phyloP scores from a whole-genome alignment of 2,888 invertebrate genomes.

The Rhopalosiphum nymphaeae region DNA sequence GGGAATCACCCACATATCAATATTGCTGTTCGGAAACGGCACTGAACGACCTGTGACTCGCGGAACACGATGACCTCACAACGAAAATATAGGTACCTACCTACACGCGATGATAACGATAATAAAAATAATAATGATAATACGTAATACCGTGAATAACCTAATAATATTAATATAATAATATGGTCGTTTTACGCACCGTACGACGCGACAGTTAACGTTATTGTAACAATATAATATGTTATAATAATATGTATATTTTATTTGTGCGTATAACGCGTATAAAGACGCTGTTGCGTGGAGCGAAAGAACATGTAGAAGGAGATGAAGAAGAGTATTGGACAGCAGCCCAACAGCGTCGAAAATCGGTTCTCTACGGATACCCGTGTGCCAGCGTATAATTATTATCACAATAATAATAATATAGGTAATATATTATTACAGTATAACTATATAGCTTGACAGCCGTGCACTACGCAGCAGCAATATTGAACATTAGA shows the following conservation, averaged over 20 bases:
- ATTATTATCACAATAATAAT: not conserved
- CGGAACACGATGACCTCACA: not conserved
- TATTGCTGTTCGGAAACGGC: not conserved
- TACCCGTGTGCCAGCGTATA: not conserved
- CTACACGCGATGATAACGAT: not conserved
- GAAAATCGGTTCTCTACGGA: conserved; percentile 49
- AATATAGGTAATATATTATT: not conserved
- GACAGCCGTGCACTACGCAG: not conserved
- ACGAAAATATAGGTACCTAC: not conserved
- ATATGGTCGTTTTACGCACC: not conserved
- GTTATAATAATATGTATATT: not conserved
- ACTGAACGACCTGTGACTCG: not conserved
- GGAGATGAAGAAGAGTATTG: not conserved
- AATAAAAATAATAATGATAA: not conserved
- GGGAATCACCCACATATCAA: not conserved
- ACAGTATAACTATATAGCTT: not conserved
- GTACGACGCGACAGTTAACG: not conserved
- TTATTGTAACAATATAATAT: not conserved
- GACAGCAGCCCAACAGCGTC: not conserved
- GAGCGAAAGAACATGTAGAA: not conserved
- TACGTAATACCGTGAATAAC: conserved; percentile 3
- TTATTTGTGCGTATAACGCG: not conserved
- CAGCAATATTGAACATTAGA: not conserved
- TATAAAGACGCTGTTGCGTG: not conserved
- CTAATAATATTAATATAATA: not conserved